Evolutionary conservation across 2,797 vertebrate genomes (phyloP), one percentile per base, ranked within the genome.

Genomic region (Neostethus bicornis): DNA sequence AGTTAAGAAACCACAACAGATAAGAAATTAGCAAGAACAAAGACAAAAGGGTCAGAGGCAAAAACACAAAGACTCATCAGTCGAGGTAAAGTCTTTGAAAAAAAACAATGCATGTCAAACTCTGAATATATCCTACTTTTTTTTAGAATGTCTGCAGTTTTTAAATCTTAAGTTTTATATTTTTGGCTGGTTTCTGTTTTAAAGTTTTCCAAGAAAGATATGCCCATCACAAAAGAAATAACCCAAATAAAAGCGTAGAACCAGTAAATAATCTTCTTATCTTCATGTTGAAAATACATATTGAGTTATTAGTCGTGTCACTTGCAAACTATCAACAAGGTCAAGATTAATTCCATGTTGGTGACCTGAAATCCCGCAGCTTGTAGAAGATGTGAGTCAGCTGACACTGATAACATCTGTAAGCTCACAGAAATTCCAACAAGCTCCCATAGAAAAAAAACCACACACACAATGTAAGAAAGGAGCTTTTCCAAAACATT

Each of bases 401-500:
- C 75, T 67, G 80, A 83, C 65, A 26, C 20, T 55, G 61, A 80
- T 66, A 76, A 73, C 55, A 71, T 79, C 75, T 42, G 53, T 41
- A 58, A 70, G 31, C 68, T 55, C 44, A 68, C 17, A 66, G 29
- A 61, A 59, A 71, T 26, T 38, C 51, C 61, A 50, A 66, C 29
- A 67, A 44, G 70, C 17, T 0, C 35, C 56, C 57, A 57, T 35
- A 72, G 47, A 63, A 75, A 62, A 55, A 14, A 35, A 52, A n/a
- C n/a, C n/a, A n/a, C n/a, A n/a, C n/a, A n/a, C 66, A 44, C 63
- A 16, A 26, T 35, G 60, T 56, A 41, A 42, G 51, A 70, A 78
- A 75, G 79, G 54, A 59, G 65, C 58, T 75, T 85, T 82, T 81
- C 70, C 75, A 82, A 80, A 86, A 85, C 76, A 86, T 61, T 43